phyloP scores from a whole-genome alignment of 2,797 vertebrate species.

The Chiloscyllium punctatum region DNA sequence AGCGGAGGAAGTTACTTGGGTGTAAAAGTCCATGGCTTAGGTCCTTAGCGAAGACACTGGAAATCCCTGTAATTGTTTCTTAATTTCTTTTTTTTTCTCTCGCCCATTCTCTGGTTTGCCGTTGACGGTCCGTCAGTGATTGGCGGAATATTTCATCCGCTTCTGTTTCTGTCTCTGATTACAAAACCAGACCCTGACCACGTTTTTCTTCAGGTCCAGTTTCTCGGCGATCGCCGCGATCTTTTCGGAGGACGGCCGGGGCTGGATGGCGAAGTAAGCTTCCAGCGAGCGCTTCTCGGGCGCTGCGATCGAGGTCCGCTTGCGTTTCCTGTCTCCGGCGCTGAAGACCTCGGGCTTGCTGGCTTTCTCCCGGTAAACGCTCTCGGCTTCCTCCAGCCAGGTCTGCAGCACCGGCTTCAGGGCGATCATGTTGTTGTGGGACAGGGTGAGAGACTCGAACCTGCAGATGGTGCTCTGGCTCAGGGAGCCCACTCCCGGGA shows the following conservation, averaged over 20 bases:
- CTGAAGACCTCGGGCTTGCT: constrained; percentile 72
- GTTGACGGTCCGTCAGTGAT: constrained; percentile 61
- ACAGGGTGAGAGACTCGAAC: constrained; percentile 89
- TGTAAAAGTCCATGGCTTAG: constrained; percentile 29
- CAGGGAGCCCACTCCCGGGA: constrained; percentile 85
- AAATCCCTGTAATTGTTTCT: not conserved
- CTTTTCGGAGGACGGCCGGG: constrained; percentile 84
- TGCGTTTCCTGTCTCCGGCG: constrained; percentile 75
- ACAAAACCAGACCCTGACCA: constrained; percentile 90
- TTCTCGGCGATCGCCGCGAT: constrained; percentile 86
- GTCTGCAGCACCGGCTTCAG: constrained; percentile 85
- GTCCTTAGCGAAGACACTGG: constrained; percentile 28
- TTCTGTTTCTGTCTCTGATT: constrained; percentile 93
- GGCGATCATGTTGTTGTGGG: constrained; percentile 97
- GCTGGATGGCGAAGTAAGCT: constrained; percentile 88
- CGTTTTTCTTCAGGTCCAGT: constrained; percentile 88
- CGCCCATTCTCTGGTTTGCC: not conserved
- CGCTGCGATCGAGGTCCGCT: constrained; percentile 85
- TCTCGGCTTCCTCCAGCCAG: constrained; percentile 88
- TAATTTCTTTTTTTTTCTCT: not conserved
- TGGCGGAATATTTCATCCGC: constrained; percentile 87
- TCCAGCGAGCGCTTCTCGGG: constrained; percentile 88
- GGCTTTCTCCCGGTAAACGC: constrained; percentile 72
- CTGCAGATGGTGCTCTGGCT: constrained; percentile 96
- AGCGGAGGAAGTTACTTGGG: not conserved